Conservation (phyloP, 2,888 invertebrate genomes). For the Ectropis crepuscularia region DNA sequence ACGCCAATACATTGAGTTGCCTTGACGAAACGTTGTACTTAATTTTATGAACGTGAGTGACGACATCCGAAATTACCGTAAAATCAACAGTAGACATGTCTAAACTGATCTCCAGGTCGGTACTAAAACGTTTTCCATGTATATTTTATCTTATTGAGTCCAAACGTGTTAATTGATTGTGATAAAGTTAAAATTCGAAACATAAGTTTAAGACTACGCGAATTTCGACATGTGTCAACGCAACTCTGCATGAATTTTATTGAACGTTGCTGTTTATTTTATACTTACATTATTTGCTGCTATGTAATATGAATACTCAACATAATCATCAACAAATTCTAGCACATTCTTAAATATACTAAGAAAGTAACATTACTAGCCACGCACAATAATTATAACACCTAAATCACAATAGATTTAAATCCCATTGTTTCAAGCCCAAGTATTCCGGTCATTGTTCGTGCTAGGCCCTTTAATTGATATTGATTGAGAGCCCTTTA, state of each 20-base stretch:
- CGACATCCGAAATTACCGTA: neutral
- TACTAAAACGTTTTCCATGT: constrained; percentile 1
- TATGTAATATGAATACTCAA: constrained; percentile 10
- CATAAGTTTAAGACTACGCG: neutral
- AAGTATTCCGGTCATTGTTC: constrained; percentile 59
- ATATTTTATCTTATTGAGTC: neutral
- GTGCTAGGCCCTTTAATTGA: constrained; percentile 48
- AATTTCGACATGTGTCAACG: constrained; percentile 23
- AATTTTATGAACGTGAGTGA: neutral
- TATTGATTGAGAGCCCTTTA: constrained; percentile 54
- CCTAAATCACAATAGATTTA: constrained; percentile 17
- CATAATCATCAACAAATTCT: neutral
- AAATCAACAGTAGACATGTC: constrained; percentile 3
- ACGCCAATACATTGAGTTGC: constrained; percentile 41
- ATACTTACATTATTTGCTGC: constrained; percentile 9
- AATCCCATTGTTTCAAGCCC: constrained; percentile 41
- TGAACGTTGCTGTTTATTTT: constrained; percentile 25
- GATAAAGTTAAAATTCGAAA: neutral
- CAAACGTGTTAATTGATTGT: constrained; percentile 7
- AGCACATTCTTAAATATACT: neutral
- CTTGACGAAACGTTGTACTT: constrained; percentile 21
- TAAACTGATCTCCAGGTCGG: neutral
- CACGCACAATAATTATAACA: constrained; percentile 45
- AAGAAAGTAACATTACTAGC: constrained; percentile 31
- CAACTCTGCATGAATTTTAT: constrained; percentile 24